Conservation (phyloP, 2,797 vertebrate genomes). For the Gallinago nigripennis region DNA sequence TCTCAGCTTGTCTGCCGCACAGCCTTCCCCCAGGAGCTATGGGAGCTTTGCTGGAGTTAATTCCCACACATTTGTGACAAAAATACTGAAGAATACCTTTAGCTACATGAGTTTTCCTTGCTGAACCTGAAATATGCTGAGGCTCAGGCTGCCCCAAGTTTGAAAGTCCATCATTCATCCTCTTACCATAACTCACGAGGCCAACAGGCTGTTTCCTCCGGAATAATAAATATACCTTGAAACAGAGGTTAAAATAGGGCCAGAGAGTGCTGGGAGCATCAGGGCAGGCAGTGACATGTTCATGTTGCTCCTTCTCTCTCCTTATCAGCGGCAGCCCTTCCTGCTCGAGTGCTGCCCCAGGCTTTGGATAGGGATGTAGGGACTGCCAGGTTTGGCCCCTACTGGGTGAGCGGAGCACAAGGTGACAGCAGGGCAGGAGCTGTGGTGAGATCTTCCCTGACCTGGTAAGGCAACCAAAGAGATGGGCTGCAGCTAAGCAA, state of each 20-base stretch:
- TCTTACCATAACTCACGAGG: neutral
- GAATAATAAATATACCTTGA: constrained; percentile 24
- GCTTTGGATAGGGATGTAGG: neutral
- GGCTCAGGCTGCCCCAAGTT: neutral
- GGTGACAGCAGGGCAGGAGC: neutral
- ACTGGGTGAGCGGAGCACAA: neutral
- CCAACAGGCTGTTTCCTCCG: constrained; percentile 29
- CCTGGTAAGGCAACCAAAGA: neutral
- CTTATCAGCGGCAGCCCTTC: neutral
- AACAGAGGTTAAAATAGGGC: constrained; percentile 7
- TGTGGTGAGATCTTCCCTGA: neutral
- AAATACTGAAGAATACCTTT: neutral
- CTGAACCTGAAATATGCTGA: neutral
- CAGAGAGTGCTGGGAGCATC: neutral
- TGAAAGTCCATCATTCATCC: neutral
- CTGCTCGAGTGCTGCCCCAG: neutral
- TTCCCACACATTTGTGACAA: neutral
- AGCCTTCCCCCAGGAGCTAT: neutral
- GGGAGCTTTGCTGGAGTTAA: neutral
- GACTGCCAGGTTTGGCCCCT: neutral
- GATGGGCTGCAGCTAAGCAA: neutral
- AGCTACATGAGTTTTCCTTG: neutral
- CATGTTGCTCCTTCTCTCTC: neutral
- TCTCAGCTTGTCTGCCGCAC: neutral
- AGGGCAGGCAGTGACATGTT: neutral